Evolutionary conservation across 2,113 vertebrate species (phyloP).

Genomic region (Ochotona curzoniae): DNA sequence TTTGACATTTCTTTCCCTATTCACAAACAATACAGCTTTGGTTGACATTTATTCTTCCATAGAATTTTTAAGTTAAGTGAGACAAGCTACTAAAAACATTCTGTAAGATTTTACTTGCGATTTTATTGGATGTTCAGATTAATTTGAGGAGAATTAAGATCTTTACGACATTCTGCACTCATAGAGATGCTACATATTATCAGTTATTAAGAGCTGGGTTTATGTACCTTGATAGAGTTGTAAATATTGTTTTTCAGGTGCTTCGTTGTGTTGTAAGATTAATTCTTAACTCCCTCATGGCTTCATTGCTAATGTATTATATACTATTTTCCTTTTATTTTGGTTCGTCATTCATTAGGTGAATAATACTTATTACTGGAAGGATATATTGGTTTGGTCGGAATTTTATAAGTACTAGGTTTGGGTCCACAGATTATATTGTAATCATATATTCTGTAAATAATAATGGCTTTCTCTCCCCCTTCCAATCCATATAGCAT

Average conservation of each 20-base stretch:
- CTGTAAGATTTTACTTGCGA: slow-evolving; percentile 4
- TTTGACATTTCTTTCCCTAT: neutral
- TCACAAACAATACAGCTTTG: neutral
- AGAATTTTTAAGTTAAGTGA: neutral
- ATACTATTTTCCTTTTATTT: neutral
- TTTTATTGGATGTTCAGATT: neutral
- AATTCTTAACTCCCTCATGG: slow-evolving; percentile 17
- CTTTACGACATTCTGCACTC: neutral
- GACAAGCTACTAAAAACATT: neutral
- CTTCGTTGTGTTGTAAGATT: slow-evolving; percentile 14
- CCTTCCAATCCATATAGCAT: neutral
- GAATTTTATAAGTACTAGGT: neutral
- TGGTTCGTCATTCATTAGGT: neutral
- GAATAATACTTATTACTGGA: slow-evolving; percentile 14
- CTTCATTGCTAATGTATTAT: neutral
- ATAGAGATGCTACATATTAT: neutral
- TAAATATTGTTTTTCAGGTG: slow-evolving; percentile 25
- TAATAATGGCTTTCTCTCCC: neutral
- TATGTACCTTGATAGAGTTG: neutral
- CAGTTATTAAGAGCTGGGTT: neutral
- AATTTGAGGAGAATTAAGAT: slow-evolving; percentile 19
- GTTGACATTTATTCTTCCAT: neutral
- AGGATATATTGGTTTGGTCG: neutral
- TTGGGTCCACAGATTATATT: neutral
- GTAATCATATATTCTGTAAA: neutral